Evolutionary conservation across 2,797 vertebrate species (phyloP).

Genomic region (Meda fulgida): DNA sequence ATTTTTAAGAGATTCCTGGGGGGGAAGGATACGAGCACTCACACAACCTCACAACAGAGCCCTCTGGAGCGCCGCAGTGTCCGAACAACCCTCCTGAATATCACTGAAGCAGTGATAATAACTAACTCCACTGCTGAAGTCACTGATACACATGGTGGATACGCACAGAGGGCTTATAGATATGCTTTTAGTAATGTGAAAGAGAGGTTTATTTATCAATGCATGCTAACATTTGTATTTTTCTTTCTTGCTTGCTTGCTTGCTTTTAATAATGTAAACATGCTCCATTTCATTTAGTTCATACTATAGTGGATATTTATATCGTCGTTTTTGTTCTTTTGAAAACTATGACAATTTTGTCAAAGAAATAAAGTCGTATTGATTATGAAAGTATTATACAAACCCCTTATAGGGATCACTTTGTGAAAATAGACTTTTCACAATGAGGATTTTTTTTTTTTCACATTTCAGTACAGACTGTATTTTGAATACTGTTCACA

Average conservation of each 20-base stretch:
- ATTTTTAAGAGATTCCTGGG: conserved; percentile 53
- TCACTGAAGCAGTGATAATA: neutral
- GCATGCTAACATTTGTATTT: too few relatives aligned
- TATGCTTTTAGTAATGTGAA: neutral
- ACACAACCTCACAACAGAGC: conserved; percentile 23
- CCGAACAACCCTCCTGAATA: neutral
- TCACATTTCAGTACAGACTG: neutral
- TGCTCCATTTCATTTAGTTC: too few relatives aligned
- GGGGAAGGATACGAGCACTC: conserved; percentile 30
- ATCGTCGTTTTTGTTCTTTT: neutral
- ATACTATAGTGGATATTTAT: neutral
- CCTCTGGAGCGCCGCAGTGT: neutral
- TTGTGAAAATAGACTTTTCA: too few relatives aligned
- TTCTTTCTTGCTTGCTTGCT: too few relatives aligned
- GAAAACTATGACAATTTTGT: neutral
- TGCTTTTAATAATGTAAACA: too few relatives aligned
- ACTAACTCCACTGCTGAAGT: neutral
- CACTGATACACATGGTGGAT: neutral
- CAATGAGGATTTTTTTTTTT: neutral
- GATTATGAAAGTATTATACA: neutral
- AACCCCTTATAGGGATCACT: neutral
- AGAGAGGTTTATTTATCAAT: neutral
- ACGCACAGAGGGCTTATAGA: neutral
- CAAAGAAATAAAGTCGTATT: neutral
- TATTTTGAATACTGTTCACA: neutral